Evolutionary conservation across 2,797 vertebrate genomes (phyloP), one percentile per base, ranked within the genome.

Genomic region (Gambelia wislizenii): DNA sequence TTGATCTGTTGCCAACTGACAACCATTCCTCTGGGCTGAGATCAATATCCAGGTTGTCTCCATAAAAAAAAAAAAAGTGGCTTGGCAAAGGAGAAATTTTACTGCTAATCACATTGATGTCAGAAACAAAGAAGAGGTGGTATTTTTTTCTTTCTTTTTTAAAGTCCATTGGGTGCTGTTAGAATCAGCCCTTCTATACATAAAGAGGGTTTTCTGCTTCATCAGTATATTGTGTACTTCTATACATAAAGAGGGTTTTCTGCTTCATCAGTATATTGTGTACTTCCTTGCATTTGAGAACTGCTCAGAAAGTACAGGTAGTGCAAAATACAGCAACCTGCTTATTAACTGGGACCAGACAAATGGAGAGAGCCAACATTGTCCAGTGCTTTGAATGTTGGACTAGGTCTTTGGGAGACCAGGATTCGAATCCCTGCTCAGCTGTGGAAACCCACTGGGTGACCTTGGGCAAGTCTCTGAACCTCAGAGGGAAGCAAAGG

Each of bases 31-130:
- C 81, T 91, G n/a, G 81, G 10, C 30, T 2, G 0, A 88, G 14
- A 75, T 88, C 52, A 86, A 64, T n/a, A 82, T 89, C 89, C 89
- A 30, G 80, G 36, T 39, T 89, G 81, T 79, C 20, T 49, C 33
- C 18, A 83, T 87, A 70, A 56, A 72, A 87, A 54, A 70, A 56
- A 72, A 87, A 81, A 72, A 13, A 20, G 25, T 87, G 49, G 1
- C 36, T 49, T 82, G 0, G 0, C 56, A 75, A 90, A 84, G 42
- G 77, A 36, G 54, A 75, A 88, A 88, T 89, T 49, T 1, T 81
- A 87, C 56, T 56, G 7, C 12, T 33, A 27, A 79, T 8, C 69
- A 16, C 59, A 75, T 44, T 54, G 82, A 86, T 88, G 84, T n/a
- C 36, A 2, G 84, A 22, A 77, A 88, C 18, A 74, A 0, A 85